Base-by-base conservation (phyloP, 2,113 vertebrate genomes). In the Pachycephala philippinensis region DNA sequence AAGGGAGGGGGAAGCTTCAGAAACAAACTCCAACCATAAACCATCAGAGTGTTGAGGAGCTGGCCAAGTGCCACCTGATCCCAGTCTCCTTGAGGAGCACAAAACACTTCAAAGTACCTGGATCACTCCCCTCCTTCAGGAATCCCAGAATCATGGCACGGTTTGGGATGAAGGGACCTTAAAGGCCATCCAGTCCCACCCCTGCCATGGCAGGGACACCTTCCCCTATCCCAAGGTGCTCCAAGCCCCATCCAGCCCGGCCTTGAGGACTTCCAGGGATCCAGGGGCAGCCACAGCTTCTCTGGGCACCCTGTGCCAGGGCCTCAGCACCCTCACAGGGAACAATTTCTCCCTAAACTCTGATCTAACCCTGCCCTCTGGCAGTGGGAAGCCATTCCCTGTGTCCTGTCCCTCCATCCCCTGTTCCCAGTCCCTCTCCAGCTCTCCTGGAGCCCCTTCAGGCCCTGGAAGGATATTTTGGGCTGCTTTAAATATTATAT, bases 1-100 rank as follows among this genome's bases (percentile, higher is more conserved):
- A 14, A 2, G 4, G 4, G 3, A 7, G 4, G 9, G 7, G 1
- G 18, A 4, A 18, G 7, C 3, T 53, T 82, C 33, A 81, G 52
- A 37, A 61, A 35, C 13, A 30, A 75, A 44, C 22, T 68, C 53
- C 9, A 87, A 52, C 40, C 26, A 39, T 16, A 30, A 76, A 53
- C 22, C 22, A 24, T 18, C 2, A 1, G 54, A 30, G 15, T 12
- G 21, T 5, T 18, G 26, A 23, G 40, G 16, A 27, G 4, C 20
- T 68, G 56, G 31, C 23, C 60, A 50, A 16, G 17, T 30, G 24
- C 11, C 15, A 4, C 22, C 56, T 47, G 26, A 28, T 35, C 47
- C 31, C 52, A 45, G 6, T 2, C 30, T 47, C 39, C 30, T 8
- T 2, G 1, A n/a, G 76, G 80, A 50, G 4, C 54, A 45, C n/a